phyloP scores from a whole-genome alignment of 2,113 vertebrate genomes.

The Psettodes erumei region DNA sequence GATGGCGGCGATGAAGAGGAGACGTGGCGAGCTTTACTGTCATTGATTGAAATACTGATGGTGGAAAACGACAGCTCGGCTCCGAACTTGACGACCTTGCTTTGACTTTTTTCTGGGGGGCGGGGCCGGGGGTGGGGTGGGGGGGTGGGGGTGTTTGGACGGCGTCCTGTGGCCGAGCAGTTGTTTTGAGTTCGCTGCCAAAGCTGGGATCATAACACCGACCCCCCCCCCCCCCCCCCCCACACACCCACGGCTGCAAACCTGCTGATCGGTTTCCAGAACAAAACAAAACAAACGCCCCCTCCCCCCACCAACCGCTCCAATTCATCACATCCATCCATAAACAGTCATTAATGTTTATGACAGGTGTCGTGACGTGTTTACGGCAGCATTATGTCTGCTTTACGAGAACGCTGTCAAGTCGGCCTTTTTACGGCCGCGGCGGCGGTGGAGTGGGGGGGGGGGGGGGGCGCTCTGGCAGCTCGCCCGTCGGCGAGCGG shows the following conservation, averaged over 20 bases:
- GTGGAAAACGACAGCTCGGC: background rate
- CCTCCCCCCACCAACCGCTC: too few relatives aligned
- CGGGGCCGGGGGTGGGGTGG: too few relatives aligned
- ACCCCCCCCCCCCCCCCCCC: too few relatives aligned
- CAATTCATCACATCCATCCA: constrained; percentile 70
- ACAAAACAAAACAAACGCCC: too few relatives aligned
- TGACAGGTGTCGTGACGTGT: constrained; percentile 77
- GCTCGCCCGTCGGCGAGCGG: constrained; percentile 43
- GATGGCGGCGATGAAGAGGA: background rate
- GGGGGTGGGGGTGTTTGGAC: too few relatives aligned
- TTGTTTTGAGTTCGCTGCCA: constrained; percentile 55
- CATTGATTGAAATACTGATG: constrained; percentile 18
- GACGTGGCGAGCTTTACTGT: background rate
- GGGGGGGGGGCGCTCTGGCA: constrained; percentile 48
- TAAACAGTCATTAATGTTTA: constrained; percentile 80
- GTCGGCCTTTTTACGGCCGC: constrained; percentile 60
- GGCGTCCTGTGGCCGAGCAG: constrained; percentile 24
- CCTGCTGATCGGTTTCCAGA: too few relatives aligned
- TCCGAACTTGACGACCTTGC: constrained; percentile 53
- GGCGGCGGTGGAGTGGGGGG: constrained; percentile 37
- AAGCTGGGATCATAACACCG: constrained; percentile 47
- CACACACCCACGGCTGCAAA: too few relatives aligned
- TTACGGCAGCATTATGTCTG: constrained; percentile 76
- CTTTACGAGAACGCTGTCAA: constrained; percentile 75
- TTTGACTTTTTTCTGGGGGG: constrained; percentile 48